phyloP scores from a whole-genome alignment of 2,113 vertebrate species.

The Misgurnus anguillicaudatus region DNA sequence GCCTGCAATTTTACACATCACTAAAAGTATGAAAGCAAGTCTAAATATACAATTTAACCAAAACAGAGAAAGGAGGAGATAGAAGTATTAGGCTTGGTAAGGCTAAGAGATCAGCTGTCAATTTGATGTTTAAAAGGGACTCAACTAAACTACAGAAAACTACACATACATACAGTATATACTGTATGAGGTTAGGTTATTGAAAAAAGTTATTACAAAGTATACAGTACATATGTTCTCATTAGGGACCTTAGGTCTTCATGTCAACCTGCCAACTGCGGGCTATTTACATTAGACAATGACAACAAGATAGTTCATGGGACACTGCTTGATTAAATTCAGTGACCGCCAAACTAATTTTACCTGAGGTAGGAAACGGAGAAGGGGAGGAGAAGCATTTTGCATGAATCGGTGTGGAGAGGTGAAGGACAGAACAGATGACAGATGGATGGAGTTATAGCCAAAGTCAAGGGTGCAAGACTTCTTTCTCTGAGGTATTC shows the following conservation, averaged over 20 bases:
- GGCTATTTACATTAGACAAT: constrained; percentile 54
- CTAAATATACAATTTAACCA: constrained; percentile 25
- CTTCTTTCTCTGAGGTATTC: constrained; percentile 49
- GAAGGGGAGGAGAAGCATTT: constrained; percentile 38
- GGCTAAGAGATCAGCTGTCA: constrained; percentile 1
- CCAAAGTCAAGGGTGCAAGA: constrained; percentile 52
- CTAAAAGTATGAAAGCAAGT: constrained; percentile 12
- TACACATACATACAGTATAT: constrained; percentile 41
- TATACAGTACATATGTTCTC: constrained; percentile 50
- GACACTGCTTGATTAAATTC: constrained; percentile 53
- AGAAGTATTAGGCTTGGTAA: neutral
- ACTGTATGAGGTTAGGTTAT: constrained; percentile 22
- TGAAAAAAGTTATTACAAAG: constrained; percentile 38
- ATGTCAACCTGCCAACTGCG: constrained; percentile 16
- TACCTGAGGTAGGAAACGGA: constrained; percentile 36
- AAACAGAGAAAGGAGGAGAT: neutral
- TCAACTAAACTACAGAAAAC: constrained; percentile 13
- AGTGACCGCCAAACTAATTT: constrained; percentile 55
- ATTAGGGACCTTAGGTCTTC: constrained; percentile 28
- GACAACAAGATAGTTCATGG: constrained; percentile 38
- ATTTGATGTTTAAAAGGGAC: constrained; percentile 1
- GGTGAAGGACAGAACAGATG: constrained; percentile 51
- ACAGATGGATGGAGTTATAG: constrained; percentile 54
- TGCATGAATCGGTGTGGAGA: constrained; percentile 51
- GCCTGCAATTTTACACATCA: constrained; percentile 20